Conservation (phyloP, 2,888 invertebrate genomes). For the Acronicta psi region DNA sequence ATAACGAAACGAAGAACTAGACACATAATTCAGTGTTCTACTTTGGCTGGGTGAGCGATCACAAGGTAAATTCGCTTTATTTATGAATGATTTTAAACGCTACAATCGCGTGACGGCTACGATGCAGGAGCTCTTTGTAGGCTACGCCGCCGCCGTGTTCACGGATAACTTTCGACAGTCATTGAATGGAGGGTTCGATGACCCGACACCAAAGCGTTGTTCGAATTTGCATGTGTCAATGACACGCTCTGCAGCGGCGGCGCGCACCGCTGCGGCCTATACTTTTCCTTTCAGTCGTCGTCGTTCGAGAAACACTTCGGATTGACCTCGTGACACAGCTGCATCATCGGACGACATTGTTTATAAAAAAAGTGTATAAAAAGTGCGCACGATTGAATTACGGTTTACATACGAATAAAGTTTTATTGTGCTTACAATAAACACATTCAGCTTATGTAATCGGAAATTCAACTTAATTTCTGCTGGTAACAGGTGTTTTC, state of each 20-base stretch:
- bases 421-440: constrained; percentile 14
- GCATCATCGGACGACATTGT: constrained; percentile 40
- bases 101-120: constrained; percentile 69
- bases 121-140: constrained; percentile 70
- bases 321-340: constrained; percentile 82
- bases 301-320: constrained; percentile 79
- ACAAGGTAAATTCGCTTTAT: constrained; percentile 74
- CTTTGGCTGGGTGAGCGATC: constrained; percentile 63
- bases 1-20: constrained; percentile 69
- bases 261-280: constrained; percentile 71
- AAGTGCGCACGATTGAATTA: constrained; percentile 20
- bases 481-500: constrained; percentile 23
- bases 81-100: constrained; percentile 68
- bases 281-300: constrained; percentile 86
- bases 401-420: constrained; percentile 17
- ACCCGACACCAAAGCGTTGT: constrained; percentile 81
- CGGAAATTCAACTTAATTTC: constrained; percentile 12
- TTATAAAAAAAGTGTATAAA: constrained; percentile 21
- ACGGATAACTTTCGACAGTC: constrained; percentile 87
- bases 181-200: constrained; percentile 85
- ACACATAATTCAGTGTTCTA: constrained; percentile 73
- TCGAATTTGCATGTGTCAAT: constrained; percentile 88
- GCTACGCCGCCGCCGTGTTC: constrained; percentile 72
- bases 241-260: constrained; percentile 80
- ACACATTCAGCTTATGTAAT: constrained; percentile 12